phyloP scores from a whole-genome alignment of 64 coral and sea anemone genomes.

The Hydrozoanthus tunicans region DNA sequence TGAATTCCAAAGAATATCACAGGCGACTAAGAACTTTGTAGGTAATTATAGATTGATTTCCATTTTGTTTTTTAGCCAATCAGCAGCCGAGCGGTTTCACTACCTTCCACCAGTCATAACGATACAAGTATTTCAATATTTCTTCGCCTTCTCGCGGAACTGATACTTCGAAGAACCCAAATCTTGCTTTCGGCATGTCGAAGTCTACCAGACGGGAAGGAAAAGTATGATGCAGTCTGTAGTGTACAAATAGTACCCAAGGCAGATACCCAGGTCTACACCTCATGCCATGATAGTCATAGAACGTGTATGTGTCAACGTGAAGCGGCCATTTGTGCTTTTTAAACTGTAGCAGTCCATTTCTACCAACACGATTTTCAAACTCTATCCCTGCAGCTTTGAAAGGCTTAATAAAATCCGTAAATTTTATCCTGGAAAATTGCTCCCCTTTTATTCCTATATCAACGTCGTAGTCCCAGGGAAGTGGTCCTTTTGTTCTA shows the following conservation, averaged over 20 bases:
- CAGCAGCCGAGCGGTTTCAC: neutral
- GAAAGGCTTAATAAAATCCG: slow-evolving; percentile 38
- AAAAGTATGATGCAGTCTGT: slow-evolving; percentile 70
- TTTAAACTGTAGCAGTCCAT: neutral
- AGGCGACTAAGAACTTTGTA: no score
- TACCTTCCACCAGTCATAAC: no score
- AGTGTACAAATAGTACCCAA: slow-evolving; percentile 65
- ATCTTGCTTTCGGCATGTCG: slow-evolving; percentile 62
- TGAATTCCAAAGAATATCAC: no score
- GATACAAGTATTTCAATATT: no score
- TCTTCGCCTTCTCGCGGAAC: slow-evolving; percentile 29
- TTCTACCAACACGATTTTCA: slow-evolving; percentile 11
- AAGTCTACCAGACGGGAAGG: slow-evolving; percentile 57
- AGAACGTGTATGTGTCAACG: slow-evolving; percentile 68
- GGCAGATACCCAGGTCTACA: slow-evolving; percentile 57
- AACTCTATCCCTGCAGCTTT: slow-evolving; percentile 8
- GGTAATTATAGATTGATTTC: no score
- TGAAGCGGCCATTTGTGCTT: neutral
- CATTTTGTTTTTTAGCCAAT: neutral
- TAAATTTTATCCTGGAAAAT: slow-evolving; percentile 18
- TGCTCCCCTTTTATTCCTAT: slow-evolving; percentile 56
- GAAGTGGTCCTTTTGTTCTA: slow-evolving; percentile 50
- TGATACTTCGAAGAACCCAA: slow-evolving; percentile 72
- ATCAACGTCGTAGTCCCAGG: slow-evolving; percentile 73
- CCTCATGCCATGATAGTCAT: slow-evolving; percentile 70